These are phyloP conservation scores for Pseudonaja textilis DNA, from an alignment of 2,113 vertebrate genomes.

Conservation along the genomic window DNA sequence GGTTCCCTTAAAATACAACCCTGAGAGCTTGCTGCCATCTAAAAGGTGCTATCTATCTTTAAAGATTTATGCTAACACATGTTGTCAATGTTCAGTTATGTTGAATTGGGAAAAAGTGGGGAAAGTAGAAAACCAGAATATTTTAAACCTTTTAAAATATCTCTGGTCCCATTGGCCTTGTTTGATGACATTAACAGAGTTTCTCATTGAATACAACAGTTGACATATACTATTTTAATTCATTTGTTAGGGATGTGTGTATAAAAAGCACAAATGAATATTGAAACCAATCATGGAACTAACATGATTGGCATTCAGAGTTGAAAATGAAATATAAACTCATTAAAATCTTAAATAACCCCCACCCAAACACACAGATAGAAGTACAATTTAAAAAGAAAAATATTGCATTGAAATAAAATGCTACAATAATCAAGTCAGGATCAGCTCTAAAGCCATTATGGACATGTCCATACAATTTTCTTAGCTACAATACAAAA, in stretches of 20 bases:
- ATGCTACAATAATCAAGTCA: background rate
- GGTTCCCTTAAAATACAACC: conserved; percentile 22
- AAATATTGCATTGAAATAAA: background rate
- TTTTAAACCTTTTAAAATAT: background rate
- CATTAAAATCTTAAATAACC: background rate
- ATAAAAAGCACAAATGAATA: background rate
- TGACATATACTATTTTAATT: background rate
- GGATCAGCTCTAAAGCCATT: background rate
- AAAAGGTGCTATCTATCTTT: background rate
- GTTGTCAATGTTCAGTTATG: background rate
- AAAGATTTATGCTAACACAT: background rate
- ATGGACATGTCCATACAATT: background rate
- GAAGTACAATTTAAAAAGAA: background rate
- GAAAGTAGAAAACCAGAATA: background rate
- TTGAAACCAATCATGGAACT: background rate
- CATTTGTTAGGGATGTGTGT: background rate
- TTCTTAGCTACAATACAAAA: background rate
- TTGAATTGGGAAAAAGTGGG: background rate
- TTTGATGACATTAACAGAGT: background rate
- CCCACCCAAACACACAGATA: background rate
- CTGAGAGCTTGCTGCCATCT: background rate
- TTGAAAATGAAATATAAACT: background rate
- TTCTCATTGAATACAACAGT: background rate
- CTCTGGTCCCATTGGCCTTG: background rate
- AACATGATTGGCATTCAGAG: background rate